phyloP scores from a whole-genome alignment of 2,888 invertebrate genomes.

The Eubasilissa splendida region DNA sequence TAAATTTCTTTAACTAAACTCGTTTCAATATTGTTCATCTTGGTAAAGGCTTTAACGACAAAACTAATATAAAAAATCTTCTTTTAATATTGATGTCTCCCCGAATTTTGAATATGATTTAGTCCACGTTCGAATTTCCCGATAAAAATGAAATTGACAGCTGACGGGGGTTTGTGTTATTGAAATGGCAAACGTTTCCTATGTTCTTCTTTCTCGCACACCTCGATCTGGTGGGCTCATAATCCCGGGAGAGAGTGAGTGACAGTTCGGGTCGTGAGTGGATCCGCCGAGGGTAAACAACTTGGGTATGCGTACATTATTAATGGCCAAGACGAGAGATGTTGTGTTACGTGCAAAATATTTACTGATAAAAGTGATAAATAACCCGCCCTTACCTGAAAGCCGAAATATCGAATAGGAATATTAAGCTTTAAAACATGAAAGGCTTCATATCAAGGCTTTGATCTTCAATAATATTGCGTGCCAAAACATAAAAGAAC shows the following conservation, averaged over 20 bases:
- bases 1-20: no score
- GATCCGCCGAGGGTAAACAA: constrained; percentile 38
- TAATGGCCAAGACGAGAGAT: constrained; percentile 38
- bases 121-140: constrained; percentile 46
- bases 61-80: no score
- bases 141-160: constrained; percentile 54
- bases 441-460: no score
- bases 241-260: constrained; percentile 34
- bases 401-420: not conserved
- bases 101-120: constrained; percentile 42
- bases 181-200: constrained; percentile 39
- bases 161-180: constrained; percentile 42
- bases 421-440: no score
- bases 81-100: constrained; percentile 16
- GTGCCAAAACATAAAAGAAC: no score
- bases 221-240: constrained; percentile 15
- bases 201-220: constrained; percentile 26
- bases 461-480: no score
- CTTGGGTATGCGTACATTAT: constrained; percentile 37
- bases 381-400: constrained; percentile 11
- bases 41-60: no score
- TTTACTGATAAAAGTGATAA: constrained; percentile 36
- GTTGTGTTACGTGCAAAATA: constrained; percentile 27
- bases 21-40: no score
- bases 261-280: constrained; percentile 31